These are phyloP conservation scores for Microcebus murinus DNA, from an alignment of 2,113 vertebrate species.

Conservation along the genomic window DNA sequence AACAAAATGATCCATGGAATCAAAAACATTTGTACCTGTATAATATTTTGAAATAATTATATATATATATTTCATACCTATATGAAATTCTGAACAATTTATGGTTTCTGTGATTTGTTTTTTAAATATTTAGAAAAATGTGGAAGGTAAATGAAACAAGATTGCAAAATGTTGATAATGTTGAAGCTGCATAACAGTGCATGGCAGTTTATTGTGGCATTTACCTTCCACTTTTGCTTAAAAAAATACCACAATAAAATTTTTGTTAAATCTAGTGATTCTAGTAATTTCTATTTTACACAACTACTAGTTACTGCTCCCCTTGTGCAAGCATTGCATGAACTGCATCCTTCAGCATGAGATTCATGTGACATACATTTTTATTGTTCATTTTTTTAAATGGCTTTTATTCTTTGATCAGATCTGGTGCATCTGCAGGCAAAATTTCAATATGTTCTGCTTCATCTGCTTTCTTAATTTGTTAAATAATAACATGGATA, in stretches of 20 bases:
- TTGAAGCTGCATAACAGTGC: neutral
- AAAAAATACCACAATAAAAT: neutral
- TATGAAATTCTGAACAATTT: constrained; percentile 7
- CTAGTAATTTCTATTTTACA: neutral
- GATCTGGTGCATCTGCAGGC: neutral
- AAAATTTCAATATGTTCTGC: neutral
- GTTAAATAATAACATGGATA: neutral
- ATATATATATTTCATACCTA: neutral
- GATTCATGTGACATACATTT: neutral
- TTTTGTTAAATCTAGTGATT: neutral
- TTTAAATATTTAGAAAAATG: neutral
- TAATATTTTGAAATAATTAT: too few relatives aligned
- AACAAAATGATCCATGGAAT: too few relatives aligned
- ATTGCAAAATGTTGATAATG: neutral
- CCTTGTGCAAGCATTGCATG: neutral
- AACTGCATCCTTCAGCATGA: neutral
- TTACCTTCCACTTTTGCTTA: neutral
- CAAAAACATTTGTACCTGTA: too few relatives aligned
- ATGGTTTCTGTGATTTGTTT: neutral
- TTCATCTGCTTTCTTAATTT: neutral
- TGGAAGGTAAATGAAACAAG: neutral
- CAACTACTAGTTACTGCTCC: neutral
- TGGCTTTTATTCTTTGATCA: neutral
- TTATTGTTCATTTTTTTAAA: neutral
- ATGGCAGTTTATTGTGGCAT: neutral